Conservation (phyloP, 2,113 vertebrate genomes). For the Canis aureus region DNA sequence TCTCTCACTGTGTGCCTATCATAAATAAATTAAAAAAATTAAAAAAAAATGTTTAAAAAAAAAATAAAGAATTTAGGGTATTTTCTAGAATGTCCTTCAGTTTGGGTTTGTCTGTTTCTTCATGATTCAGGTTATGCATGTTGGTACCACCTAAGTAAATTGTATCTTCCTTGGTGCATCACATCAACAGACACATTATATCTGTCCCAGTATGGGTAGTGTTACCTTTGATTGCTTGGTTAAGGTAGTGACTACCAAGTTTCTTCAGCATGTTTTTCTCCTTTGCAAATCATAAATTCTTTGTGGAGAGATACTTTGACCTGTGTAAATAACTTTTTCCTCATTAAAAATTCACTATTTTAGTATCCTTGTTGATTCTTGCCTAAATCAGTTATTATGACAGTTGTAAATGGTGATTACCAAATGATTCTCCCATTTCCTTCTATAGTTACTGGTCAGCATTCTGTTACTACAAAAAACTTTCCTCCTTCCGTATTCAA, state of each 20-base stretch:
- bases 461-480: not conserved
- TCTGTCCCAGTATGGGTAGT: not conserved
- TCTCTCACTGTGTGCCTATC: too few relatives aligned
- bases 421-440: not conserved
- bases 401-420: not conserved
- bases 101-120: not conserved
- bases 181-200: not conserved
- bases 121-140: not conserved
- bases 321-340: not conserved
- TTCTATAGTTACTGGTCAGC: not conserved
- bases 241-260: not conserved
- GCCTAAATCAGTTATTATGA: not conserved
- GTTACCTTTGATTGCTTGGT: not conserved
- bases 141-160: not conserved
- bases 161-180: not conserved
- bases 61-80: not conserved
- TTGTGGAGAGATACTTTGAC: not conserved
- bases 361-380: not conserved
- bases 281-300: not conserved
- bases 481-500: not conserved
- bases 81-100: not conserved
- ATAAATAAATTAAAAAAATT: too few relatives aligned
- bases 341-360: not conserved
- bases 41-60: too few relatives aligned
- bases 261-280: not conserved